A percentile compares a stretch with the other conserved stretches of the same genome.
Evolutionary conservation across 2,888 invertebrate genomes (phyloP).

Genomic region (Thumatha senex): DNA sequence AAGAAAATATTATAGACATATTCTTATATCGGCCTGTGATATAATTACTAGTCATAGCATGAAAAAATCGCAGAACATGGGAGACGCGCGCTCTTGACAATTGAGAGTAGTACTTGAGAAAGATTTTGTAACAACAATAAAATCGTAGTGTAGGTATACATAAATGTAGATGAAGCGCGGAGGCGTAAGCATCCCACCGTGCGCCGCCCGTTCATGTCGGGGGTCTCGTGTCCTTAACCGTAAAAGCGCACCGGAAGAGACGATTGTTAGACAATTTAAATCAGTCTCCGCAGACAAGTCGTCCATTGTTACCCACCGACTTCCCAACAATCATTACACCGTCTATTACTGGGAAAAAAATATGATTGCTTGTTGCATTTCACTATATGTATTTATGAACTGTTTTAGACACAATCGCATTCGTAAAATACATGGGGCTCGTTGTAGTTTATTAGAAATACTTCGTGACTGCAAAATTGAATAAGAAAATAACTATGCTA

Average conservation of each 20-base stretch:
- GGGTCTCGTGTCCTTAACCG: constrained; percentile 48
- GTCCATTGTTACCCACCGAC: constrained; percentile 57
- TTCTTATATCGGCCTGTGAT: constrained; percentile 30
- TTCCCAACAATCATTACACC: constrained; percentile 54
- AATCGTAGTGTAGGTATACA: constrained; percentile 24
- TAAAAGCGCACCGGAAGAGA: constrained; percentile 59
- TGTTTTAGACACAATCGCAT: constrained; percentile 9
- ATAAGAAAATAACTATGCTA: no score
- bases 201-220: constrained; percentile 35
- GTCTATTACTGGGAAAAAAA: constrained; percentile 36
- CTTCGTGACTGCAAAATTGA: no score
- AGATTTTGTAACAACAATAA: constrained; percentile 36
- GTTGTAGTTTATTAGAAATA: no score
- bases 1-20: constrained; percentile 9
- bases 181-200: constrained; percentile 38
- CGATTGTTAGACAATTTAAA: constrained; percentile 79
- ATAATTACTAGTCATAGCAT: constrained; percentile 29
- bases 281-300: constrained; percentile 57
- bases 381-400: constrained; percentile 17
- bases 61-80: constrained; percentile 26
- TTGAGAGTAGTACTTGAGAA: constrained; percentile 41
- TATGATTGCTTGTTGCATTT: constrained; percentile 28
- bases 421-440: no score
- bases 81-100: constrained; percentile 35
- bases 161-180: constrained; percentile 15